Base-by-base conservation (phyloP, 2,113 vertebrate species). In the Nyctereutes procyonoides region DNA sequence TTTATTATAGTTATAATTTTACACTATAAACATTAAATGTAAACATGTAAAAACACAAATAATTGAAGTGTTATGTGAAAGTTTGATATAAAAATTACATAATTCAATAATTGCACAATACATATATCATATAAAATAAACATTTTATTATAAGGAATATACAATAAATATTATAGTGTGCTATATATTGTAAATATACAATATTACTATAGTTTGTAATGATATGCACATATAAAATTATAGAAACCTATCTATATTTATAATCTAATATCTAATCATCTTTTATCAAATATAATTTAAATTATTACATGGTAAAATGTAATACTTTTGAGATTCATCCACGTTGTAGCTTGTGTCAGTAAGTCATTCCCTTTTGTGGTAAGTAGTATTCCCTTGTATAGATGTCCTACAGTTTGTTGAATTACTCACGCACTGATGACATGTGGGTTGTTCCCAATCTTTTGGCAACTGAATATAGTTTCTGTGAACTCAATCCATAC, bases 221-320 rank as follows among this genome's bases (percentile, higher is more conserved):
- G 28, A 71, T 79, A 71, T 58, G 60, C 19, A 79, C 65, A 60
- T 82, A 91, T 56, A 88, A 96, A 92, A 92, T 95, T 79, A 51
- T 82, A 69, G 43, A 77, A 77, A 35, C 16, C 63, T 65, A 56
- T 56, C 7, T 48, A 80, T 82, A 95, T n/a, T 56, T 89, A 84
- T 76, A 43, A 83, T 87, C n/a, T 93, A 67, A 51, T 56, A 77
- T 77, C 73, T 79, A 88, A 69, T 58, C 73, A 86, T 53, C n/a
- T 56, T 95, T 88, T 82, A 76, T 62, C n/a, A 73, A 92, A 62
- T 85, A 76, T 95, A 86, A 79, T 74, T 83, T 73, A 56, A 55
- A 63, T 77, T 65, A 67, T 88, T 77, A 88, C 32, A 48, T 35
- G 8, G 32, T 83, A 77, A 88, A 67, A 96, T 9, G 56, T 56